Conservation (phyloP, 2,113 vertebrate genomes). For the Theristicus caerulescens region DNA sequence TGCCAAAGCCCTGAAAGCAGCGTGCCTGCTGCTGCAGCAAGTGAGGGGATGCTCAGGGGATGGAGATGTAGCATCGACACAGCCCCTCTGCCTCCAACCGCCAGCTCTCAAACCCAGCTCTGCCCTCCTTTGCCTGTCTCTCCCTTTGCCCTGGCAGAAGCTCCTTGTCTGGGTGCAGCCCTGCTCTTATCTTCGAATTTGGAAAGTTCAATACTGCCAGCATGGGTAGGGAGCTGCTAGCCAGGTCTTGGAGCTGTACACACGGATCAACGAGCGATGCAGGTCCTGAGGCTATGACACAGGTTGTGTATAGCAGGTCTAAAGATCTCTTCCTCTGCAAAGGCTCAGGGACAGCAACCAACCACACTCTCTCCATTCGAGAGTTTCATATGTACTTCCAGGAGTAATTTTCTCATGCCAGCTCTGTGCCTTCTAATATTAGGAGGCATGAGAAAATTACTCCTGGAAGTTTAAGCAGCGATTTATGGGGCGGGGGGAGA, state of each 20-base stretch:
- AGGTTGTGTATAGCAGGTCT: neutral
- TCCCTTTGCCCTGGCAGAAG: neutral
- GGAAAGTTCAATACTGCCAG: neutral
- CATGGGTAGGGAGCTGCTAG: fast-evolving
- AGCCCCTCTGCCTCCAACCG: neutral
- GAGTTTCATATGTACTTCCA: neutral
- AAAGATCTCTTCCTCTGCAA: neutral
- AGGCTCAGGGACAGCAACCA: neutral
- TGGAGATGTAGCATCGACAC: neutral
- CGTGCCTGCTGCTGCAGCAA: fast-evolving
- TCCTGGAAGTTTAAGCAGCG: neutral
- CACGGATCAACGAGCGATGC: fast-evolving
- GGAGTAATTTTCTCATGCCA: neutral
- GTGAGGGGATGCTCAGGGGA: neutral
- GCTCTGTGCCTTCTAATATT: neutral
- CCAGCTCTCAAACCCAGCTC: neutral
- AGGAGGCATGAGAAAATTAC: neutral
- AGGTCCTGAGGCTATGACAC: neutral
- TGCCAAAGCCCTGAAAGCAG: neutral
- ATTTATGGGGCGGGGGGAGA: neutral
- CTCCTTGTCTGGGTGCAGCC: neutral
- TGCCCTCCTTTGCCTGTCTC: neutral
- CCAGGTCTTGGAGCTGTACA: neutral
- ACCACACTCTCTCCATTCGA: neutral
- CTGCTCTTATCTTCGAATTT: neutral